Percentiles rank a stretch among this genome's conserved stretches.
Conservation (phyloP, 1,140 invertebrate genomes). For the Panulirus ornatus region DNA sequence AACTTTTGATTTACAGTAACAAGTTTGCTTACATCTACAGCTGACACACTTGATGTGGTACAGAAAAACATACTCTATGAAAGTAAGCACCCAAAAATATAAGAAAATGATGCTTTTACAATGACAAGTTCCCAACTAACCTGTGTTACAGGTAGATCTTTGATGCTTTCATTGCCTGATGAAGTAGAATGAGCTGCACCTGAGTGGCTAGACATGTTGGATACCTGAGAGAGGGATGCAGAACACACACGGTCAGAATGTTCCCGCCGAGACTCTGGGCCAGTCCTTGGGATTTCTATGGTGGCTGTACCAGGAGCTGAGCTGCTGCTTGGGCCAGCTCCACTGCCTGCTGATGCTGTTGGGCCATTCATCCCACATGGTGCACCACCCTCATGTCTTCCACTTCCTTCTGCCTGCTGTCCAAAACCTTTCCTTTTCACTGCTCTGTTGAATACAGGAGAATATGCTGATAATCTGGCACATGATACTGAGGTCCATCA, state of each 20-base stretch:
- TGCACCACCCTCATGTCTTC: conserved; percentile 23
- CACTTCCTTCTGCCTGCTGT: conserved; percentile 48
- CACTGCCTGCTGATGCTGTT: conserved; percentile 46
- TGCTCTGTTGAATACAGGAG: conserved; percentile 32
- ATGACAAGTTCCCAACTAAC: background rate
- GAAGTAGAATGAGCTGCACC: conserved; percentile 58
- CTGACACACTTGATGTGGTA: too few species aligned
- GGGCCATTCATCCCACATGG: conserved; percentile 16
- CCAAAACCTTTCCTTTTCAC: conserved; percentile 69
- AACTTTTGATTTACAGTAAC: too few species aligned
- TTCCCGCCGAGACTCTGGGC: conserved; percentile 18
- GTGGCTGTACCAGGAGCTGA: conserved; percentile 54
- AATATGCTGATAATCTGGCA: too few species aligned
- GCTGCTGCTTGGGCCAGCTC: conserved; percentile 44
- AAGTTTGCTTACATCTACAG: too few species aligned
- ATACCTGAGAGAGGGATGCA: conserved; percentile 67
- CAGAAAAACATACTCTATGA: too few species aligned
- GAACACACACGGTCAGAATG: conserved; percentile 45
- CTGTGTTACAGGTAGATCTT: conserved; percentile 42
- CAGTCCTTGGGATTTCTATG: conserved; percentile 13
- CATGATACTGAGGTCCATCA: too few species aligned
- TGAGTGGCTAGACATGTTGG: conserved; percentile 68
- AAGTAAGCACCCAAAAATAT: too few species aligned
- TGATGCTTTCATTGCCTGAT: conserved; percentile 62
- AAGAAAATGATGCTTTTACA: too few species aligned